Conservation (phyloP, 2,797 vertebrate species). For the Gymnothorax javanicus region DNA sequence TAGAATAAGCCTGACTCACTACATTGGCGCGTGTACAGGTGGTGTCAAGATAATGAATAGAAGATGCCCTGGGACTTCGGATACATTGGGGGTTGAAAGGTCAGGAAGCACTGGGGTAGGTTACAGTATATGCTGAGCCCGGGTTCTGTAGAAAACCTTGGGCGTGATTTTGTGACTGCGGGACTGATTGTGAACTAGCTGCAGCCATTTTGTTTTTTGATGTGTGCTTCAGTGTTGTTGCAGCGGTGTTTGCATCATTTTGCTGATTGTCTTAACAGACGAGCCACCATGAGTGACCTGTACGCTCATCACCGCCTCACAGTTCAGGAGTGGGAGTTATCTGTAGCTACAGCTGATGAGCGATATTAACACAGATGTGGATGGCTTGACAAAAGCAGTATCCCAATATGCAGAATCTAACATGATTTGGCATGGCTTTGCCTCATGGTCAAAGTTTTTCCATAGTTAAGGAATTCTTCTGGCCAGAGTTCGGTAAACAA, state of each 20-base stretch:
- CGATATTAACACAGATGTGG: background rate
- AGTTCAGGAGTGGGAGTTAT: background rate
- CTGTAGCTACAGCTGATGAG: background rate
- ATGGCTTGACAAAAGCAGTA: background rate
- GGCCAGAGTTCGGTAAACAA: no score
- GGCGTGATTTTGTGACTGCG: background rate
- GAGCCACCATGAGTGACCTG: background rate
- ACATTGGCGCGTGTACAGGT: no score
- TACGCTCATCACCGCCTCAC: background rate
- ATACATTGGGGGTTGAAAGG: no score
- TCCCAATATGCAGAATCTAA: background rate
- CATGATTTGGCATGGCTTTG: conserved; percentile 21
- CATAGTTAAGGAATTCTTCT: background rate
- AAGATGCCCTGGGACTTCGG: no score
- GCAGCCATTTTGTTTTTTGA: background rate
- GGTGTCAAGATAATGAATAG: no score
- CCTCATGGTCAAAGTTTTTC: background rate
- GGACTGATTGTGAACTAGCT: background rate
- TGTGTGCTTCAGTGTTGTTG: background rate
- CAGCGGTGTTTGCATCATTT: background rate
- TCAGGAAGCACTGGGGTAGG: no score
- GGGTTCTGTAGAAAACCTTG: background rate
- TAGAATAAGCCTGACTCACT: no score
- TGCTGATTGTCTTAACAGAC: conserved; percentile 11
- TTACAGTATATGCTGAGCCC: background rate